Base-by-base conservation (phyloP, 2,113 vertebrate genomes). In the Indicator indicator region DNA sequence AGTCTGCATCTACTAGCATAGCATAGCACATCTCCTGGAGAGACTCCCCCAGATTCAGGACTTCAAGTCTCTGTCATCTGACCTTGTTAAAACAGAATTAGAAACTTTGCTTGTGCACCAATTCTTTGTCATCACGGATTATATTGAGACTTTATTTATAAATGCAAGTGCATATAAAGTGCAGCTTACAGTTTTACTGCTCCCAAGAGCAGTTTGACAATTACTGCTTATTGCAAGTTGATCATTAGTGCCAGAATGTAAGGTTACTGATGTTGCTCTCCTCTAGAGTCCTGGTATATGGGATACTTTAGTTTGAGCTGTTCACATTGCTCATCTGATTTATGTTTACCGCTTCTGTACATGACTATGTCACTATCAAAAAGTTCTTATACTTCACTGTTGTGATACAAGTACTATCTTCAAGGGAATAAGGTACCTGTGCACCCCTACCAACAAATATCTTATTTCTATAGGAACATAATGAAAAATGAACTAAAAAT, bases 201-300 rank as follows among this genome's bases (percentile, higher is more conserved):
- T 88, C 7, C 46, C 15, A 28, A 42, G 28, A 60, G 15, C 7
- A 54, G 3, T 17, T 60, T 24, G 11, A 21, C 4, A 38, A 13
- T 86, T 50, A 27, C 15, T 77, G 26, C 32, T 26, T 20, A 1
- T 36, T 40, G 8, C 8, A 20, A 21, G 36, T 32, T 72, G 2
- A 33, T 60, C 18, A 3, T 18, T 48, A 4, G 27, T 32, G 16
- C 44, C 33, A 73, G 38, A 74, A 48, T 9, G 9, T 15, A 42
- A 42, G 6, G 62, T 65, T 1, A 26, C 12, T 1, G 1, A 8
- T 4, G 21, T 3, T 13, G 28, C 8, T 32, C 11, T 12, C 20
- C 30, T 46, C 40, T 38, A 6, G 1, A 18, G n/a, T 74, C 56
- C 62, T 89, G 21, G 16, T 56, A 13, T 42, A 24, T 15, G 28